Evolutionary conservation across 1,140 invertebrate species (phyloP), one percentile per base, ranked within the genome.

Genomic region (Hetaerina americana): DNA sequence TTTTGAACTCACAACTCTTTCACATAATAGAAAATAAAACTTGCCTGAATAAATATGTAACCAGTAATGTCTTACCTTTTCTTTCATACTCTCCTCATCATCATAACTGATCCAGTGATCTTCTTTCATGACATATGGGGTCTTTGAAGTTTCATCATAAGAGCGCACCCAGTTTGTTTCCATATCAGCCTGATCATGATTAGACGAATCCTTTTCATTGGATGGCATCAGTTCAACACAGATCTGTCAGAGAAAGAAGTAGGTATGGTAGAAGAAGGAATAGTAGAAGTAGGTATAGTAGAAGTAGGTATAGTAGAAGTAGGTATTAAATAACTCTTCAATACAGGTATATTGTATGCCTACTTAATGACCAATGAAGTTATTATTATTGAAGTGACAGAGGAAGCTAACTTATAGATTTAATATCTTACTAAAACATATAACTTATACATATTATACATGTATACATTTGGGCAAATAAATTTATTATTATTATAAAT

Each of bases 21-120:
- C n/a, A n/a, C n/a, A n/a, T n/a, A n/a, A n/a, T n/a, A n/a, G n/a
- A n/a, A n/a, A n/a, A n/a, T n/a, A n/a, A n/a, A n/a, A n/a, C n/a
- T n/a, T n/a, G n/a, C n/a, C n/a, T n/a, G n/a, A n/a, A n/a, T n/a
- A n/a, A n/a, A n/a, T n/a, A n/a, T n/a, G n/a, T n/a, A n/a, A n/a
- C n/a, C 15, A 40, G 31, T 8, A 40, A 40, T 40, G 15, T 40
- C 83, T 84, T 77, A 90, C 86, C 84, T 91, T 91, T 26, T 82
- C 79, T 49, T 80, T 81, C 25, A 90, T 84, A 29, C 88, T 88
- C 72, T 80, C 81, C 2, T 82, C 78, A 77, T 90, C 85, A 74
- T 91, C 89, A 72, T 87, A 91, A 0, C 85, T 77, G 28, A 91
- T 86, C 5, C 89, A 82, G 49, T 81, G 81, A 5, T 85, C 81